Evolutionary conservation across 2,113 vertebrate genomes (phyloP), one percentile per base, ranked within the genome.

Genomic region (Harpagus bidentatus): DNA sequence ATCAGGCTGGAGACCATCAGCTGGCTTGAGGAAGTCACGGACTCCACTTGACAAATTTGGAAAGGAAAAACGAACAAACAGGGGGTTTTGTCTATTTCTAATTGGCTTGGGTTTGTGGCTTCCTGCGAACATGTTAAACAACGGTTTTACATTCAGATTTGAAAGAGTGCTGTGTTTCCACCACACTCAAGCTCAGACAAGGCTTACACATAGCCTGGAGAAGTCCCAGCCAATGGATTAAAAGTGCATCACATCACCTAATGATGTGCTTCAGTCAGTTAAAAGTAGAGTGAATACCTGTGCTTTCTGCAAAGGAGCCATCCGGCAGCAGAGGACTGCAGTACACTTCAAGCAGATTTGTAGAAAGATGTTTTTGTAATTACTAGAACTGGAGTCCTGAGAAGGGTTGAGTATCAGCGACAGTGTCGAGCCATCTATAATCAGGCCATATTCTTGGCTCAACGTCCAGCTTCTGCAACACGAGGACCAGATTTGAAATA

Each of bases 301-400:
- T 28, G 99, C 99, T 97, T 99, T 99, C 96, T 99, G 99, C 86
- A 99, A 88, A 0, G 99, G 99, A 25, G 99, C 99, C 99, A 99
- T 99, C 38, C 99, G 98, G 65, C 99, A 99, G 97, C 99, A 99
- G 19, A 99, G 98, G 29, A 99, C 99, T 21, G 99, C 98, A 8
- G 99, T 99, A 74, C 99, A 99, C 93, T 99, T 99, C 97, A 99
- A 97, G 97, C 99, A 99, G 70, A 99, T 99, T 92, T 99, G 99
- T 11, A 99, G 98, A 88, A 99, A 99, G n/a, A 99, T 98, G 85
- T n/a, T 99, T 98, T 98, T 99, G 98, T 99, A 99, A 96, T 97
- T 98, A 95, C 97, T 98, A 16, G 98, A 98, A 88, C 97, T 97
- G 62, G 98, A 98, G 56, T 99, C 99, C 88, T 98, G 98, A 70